Base-by-base conservation (phyloP, 1,140 invertebrate genomes). In the Drosophila jambulina region DNA sequence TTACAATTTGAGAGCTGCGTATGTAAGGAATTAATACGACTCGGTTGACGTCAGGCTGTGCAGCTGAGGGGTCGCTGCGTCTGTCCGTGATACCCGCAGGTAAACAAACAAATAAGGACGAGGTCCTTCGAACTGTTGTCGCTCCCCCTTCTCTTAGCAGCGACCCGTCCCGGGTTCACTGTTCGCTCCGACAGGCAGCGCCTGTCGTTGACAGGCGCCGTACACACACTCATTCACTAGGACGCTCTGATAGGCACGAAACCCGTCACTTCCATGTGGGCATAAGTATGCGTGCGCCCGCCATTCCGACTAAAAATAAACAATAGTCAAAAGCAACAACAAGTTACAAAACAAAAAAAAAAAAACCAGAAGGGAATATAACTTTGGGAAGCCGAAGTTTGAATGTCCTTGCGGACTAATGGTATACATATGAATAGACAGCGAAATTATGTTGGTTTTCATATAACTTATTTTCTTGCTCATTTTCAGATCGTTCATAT, bases 301-400 rank as follows among this genome's bases (percentile, higher is more conserved):
- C 61, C 77, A 69, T 75, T 79, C 77, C 60, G 62, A 71, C 80
- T 88, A 70, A 80, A 84, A 83, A 79, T 90, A 88, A 90, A 90
- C 84, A 90, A 84, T 71, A 60, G 59, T 54, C 59, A 56, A 54
- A 51, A 53, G 40, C 58, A 64, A 65, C 63, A 71, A 56, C 27
- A 58, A 49, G 43, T 72, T 71, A 59, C 45, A 69, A 40, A 32
- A 48, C 48, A 68, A 65, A 49, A 59, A 36, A 69, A 40, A 32
- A 48, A 65, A 68, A 65, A 49, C 36, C 29, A n/a, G n/a, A 27
- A 38, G 10, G 2, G 12, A 43, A 25, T n/a, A 2, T 29, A 21
- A 12, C 4, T 13, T 12, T 1, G 32, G 3, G 6, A 13, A 21
- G 10, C 4, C 23, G 34, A 57, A 12, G 8, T 12, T 40, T 17